Conservation (phyloP, 2,888 invertebrate genomes). For the Rhorus exstirpatorius region DNA sequence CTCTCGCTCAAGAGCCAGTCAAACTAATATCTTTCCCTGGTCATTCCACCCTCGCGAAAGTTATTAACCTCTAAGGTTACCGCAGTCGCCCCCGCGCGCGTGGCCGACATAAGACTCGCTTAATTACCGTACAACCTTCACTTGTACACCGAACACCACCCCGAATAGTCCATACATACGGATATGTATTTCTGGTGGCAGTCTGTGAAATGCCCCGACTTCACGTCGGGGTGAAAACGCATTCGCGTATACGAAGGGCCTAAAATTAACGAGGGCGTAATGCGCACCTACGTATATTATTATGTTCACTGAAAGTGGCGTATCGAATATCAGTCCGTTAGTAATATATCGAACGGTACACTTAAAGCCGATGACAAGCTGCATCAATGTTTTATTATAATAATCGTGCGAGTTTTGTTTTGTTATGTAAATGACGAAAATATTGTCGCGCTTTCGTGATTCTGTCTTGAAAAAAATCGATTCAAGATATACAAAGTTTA, state of each 20-base stretch:
- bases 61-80: constrained; percentile 86
- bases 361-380: neutral
- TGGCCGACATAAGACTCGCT: constrained; percentile 79
- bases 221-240: constrained; percentile 42
- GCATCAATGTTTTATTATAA: neutral
- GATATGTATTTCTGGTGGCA: neutral
- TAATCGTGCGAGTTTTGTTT: too few relatives aligned
- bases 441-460: too few relatives aligned
- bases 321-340: constrained; percentile 57
- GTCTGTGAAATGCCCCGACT: constrained; percentile 46
- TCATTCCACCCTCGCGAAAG: constrained; percentile 73
- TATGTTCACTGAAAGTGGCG: constrained; percentile 40
- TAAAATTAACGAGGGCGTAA: constrained; percentile 68
- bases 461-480: too few relatives aligned
- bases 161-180: constrained; percentile 7
- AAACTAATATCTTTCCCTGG: constrained; percentile 60
- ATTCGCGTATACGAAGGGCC: too few relatives aligned
- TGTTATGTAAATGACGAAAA: too few relatives aligned
- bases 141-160: constrained; percentile 59
- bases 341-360: neutral
- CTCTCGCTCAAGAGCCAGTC: constrained; percentile 59
- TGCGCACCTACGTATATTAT: constrained; percentile 49
- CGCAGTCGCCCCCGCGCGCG: constrained; percentile 78
- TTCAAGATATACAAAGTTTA: too few relatives aligned
- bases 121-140: constrained; percentile 83